Base-by-base conservation (phyloP, 2,113 vertebrate genomes). In the Sciurus niger region DNA sequence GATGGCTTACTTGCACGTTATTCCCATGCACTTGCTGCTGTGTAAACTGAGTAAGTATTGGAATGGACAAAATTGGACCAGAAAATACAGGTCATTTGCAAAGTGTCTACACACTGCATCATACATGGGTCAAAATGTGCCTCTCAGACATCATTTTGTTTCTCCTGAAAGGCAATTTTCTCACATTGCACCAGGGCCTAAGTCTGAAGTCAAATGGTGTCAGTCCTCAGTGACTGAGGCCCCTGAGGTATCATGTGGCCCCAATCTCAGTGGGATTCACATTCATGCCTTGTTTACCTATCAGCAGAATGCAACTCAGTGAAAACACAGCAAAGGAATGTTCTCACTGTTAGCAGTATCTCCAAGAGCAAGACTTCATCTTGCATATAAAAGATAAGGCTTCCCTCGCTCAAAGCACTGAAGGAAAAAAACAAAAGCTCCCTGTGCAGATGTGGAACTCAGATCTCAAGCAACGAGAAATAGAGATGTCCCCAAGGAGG, bases 231-330 rank as follows among this genome's bases (percentile, higher is more conserved):
- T 7, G 28, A 34, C 7, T 25, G 34, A 6, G 53, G 43, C 70
- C 1, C 0, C 55, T 8, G 53, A 20, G 8, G 3, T 0, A 10
- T 30, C 73, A 60, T 0, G 0, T 0, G 24, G n/a, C 65, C 55
- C n/a, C 58, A 2, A 30, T 25, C 51, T n/a, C 34, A 40, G 17
- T 2, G 32, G 60, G 46, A 46, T 28, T 65, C 86, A 83, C 30
- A 13, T 32, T 34, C 78, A 76, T 43, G 55, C 84, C 43, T 8
- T 30, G 63, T 17, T 77, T 65, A 32, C 58, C 48, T 30, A 46
- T 43, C 25, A 93, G 60, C 70, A 93, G 86, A 94, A 67, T 30
- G 34, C 14, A 79, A 22, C 25, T 74, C 53, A 80, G 3, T 0
- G 9, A 28, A 86, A 89, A 94, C 48, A 70, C 7, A 92, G 84